These are phyloP conservation scores for Maconellicoccus hirsutus DNA, from an alignment of 1,140 invertebrate species.

Conservation along the genomic window DNA sequence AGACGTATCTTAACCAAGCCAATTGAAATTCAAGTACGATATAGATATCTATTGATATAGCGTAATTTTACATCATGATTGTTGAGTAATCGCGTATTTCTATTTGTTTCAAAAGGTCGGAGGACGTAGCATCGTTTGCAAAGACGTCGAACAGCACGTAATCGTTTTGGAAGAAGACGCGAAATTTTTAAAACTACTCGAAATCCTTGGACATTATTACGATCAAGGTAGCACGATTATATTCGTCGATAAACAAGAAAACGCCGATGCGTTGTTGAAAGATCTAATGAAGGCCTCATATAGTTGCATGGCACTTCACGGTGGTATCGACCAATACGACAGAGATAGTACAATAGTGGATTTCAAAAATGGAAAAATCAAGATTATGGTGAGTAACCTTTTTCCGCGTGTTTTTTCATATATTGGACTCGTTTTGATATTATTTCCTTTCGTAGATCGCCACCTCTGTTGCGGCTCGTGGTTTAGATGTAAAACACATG, in stretches of 20 bases:
- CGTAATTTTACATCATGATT: too few relatives aligned
- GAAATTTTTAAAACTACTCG: conserved; percentile 95
- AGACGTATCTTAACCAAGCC: conserved; percentile 86
- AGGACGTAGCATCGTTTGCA: conserved; percentile 92
- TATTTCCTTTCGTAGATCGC: conserved; percentile 47
- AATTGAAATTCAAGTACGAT: conserved; percentile 86
- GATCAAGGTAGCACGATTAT: conserved; percentile 88
- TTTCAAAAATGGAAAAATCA: conserved; percentile 89
- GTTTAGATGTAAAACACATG: conserved; percentile 95
- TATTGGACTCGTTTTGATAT: too few relatives aligned
- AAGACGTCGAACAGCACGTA: conserved; percentile 94
- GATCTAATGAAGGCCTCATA: conserved; percentile 96
- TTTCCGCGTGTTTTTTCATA: too few relatives aligned
- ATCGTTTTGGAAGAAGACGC: conserved; percentile 90
- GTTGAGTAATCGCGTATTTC: background rate
- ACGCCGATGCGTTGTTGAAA: conserved; percentile 86
- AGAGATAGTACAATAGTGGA: conserved; percentile 95
- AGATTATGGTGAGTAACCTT: conserved; percentile 49
- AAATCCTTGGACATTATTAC: conserved; percentile 88
- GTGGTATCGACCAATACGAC: conserved; percentile 98
- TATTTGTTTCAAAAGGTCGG: conserved; percentile 51
- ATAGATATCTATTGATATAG: too few relatives aligned
- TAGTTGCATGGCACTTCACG: conserved; percentile 90
- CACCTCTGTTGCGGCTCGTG: conserved; percentile 92
- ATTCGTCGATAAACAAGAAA: conserved; percentile 99